These are phyloP conservation scores for Litoditis marina DNA, from an alignment of 2,888 invertebrate species.

Conservation along the genomic window DNA sequence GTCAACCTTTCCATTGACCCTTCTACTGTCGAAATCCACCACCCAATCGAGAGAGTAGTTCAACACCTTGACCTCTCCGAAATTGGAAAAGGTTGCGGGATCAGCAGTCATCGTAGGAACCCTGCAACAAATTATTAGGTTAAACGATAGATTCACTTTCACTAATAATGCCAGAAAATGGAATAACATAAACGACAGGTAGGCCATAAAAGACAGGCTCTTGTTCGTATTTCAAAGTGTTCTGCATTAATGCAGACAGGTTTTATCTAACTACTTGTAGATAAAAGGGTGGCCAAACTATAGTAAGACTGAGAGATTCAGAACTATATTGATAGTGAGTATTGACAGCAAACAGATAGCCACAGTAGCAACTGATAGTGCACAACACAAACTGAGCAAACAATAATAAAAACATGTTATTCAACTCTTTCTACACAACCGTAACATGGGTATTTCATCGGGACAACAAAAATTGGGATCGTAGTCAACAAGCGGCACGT, in stretches of 20 bases:
- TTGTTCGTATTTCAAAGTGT: too few species aligned
- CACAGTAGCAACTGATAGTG: background rate
- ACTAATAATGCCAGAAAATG: too few species aligned
- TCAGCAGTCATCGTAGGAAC: slow-evolving; percentile 30
- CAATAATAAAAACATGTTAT: too few species aligned
- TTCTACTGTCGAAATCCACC: slow-evolving; percentile 44
- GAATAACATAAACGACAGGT: too few species aligned
- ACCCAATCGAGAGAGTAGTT: slow-evolving; percentile 51
- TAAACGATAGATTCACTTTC: too few species aligned
- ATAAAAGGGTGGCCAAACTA: background rate
- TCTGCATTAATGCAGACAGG: too few species aligned
- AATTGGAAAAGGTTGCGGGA: slow-evolving; percentile 47
- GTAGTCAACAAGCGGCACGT: slow-evolving; percentile 69
- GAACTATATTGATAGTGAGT: background rate
- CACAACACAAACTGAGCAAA: background rate
- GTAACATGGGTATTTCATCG: slow-evolving; percentile 70
- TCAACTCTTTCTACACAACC: slow-evolving; percentile 2
- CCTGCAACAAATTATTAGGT: too few species aligned
- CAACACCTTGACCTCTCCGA: slow-evolving; percentile 33
- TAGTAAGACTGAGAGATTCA: too few species aligned
- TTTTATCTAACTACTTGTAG: too few species aligned
- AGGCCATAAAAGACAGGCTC: too few species aligned
- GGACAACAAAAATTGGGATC: slow-evolving; percentile 69
- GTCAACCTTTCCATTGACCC: slow-evolving; percentile 34
- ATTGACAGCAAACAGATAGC: background rate